Evolutionary conservation across 2,113 vertebrate genomes (phyloP), one percentile per base, ranked within the genome.

Genomic region (Apeltes quadracus): DNA sequence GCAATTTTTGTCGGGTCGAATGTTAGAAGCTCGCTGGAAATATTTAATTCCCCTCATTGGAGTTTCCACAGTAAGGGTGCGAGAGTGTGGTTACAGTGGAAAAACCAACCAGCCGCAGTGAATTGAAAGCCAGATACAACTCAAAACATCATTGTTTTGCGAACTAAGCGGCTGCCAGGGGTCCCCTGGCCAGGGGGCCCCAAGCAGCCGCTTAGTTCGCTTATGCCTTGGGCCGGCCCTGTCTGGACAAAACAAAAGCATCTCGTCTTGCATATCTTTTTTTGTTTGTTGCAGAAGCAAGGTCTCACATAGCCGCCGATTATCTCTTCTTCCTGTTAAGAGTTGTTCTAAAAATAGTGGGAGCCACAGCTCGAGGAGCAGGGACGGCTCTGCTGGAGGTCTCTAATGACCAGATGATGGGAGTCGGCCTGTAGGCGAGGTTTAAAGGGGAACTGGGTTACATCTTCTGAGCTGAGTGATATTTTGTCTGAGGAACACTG

Each of bases 371-470:
- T 61, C n/a, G 55, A 82, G 61, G 59, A 77, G 6, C 43, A 13
- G 55, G 11, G 25, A 76, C 11, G 61, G 5, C 71, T 85, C 59
- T 79, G 78, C 75, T 82, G 81, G 81, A 87, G 84, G 85, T 87
- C 83, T 70, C 50, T 68, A 76, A 85, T 50, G 74, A 75, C 62
- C 34, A 65, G 83, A 85, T 83, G 81, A 85, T 75, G 72, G 39
- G 22, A 81, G 75, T 86, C 78, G 46, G 73, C 54, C 72, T 59
- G 13, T 8, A 59, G 51, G 71, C 64, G 61, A 72, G 73, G 61
- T 64, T 77, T 76, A 9, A 54, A 61, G 36, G 59, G 54, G n/a
- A 76, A 73, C 74, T 78, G 75, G 34, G 5, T 58, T 74, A 64
- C 62, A 75, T 66, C 76, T 62, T 41, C 50, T 25, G 62, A 80